Evolutionary conservation across 2,888 invertebrate genomes (phyloP).

Genomic region (Hyalella azteca): DNA sequence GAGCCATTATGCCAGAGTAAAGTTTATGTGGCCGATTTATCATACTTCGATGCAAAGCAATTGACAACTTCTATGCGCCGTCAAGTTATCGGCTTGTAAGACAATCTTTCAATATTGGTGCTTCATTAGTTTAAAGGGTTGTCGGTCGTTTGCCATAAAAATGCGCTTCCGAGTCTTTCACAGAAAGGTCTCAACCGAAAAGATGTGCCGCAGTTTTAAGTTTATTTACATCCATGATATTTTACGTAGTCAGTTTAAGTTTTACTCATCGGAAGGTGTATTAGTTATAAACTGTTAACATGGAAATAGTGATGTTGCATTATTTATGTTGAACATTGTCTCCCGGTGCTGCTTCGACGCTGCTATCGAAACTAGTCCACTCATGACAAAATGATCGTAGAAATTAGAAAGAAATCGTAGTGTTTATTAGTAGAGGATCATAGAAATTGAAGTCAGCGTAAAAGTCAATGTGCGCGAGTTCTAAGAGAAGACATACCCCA

Average conservation of each 20-base stretch:
- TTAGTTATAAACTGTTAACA: background rate
- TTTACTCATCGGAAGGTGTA: background rate
- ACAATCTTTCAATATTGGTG: too few relatives aligned
- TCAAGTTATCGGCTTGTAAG: too few relatives aligned
- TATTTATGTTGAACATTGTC: background rate
- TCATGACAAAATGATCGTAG: constrained; percentile 26
- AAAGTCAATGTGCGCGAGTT: background rate
- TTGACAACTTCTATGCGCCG: too few relatives aligned
- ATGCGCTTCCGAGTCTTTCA: too few relatives aligned
- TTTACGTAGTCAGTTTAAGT: background rate
- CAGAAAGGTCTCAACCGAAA: too few relatives aligned
- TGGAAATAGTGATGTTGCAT: background rate
- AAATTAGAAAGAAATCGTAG: constrained; percentile 13
- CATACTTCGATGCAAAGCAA: too few relatives aligned
- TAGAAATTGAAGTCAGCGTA: constrained; percentile 12
- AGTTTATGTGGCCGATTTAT: too few relatives aligned
- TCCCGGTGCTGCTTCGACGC: background rate
- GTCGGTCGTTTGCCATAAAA: too few relatives aligned
- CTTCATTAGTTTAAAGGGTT: too few relatives aligned
- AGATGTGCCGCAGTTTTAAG: too few relatives aligned
- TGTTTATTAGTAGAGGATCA: background rate
- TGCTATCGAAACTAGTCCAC: constrained; percentile 18
- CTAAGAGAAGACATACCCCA: constrained; percentile 5
- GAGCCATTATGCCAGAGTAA: too few relatives aligned
- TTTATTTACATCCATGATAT: too few relatives aligned